Evolutionary conservation across 1,140 invertebrate genomes (phyloP), one percentile per base, ranked within the genome.

Genomic region (Pachypeltis micranthus): DNA sequence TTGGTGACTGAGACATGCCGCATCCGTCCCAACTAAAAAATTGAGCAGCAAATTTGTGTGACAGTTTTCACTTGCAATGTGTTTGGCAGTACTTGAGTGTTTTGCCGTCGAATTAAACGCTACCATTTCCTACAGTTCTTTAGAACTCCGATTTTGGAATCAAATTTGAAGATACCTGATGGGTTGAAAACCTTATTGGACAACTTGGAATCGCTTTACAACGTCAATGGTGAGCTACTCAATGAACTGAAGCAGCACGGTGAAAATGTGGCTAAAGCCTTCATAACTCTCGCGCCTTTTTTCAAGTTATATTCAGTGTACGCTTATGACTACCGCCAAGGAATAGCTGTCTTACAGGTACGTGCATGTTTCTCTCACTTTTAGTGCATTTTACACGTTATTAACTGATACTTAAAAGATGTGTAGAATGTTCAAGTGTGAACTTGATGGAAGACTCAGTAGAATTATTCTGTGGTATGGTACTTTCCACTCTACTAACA

Each of bases 261-360:
- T 57, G 74, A 81, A 54, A 81, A 85, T 73, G 77, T 88, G 44
- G 81, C 82, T 0, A 70, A 75, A 64, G 83, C 85, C 4, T 88
- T 90, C 70, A 74, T 79, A 0, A 83, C 83, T 68, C 75, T 89
- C 47, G 86, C 83, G 19, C 86, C 86, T 10, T 89, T 86, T 73
- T 83, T 90, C 24, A 90, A 89, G 72, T 72, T 88, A 16, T 90
- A 90, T 69, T 86, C 86, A 2, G 81, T 83, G 1, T 89, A 88
- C 74, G 86, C 86, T 1, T 86, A 85, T 60, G 85, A 86, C 69
- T 88, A 87, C 72, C 82, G 82, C 66, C 78, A 79, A 63, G 79
- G 65, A 26, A 59, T 70, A 34, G 29, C 31, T 58, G 62, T 63
- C 57, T 63, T 72, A 26, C 61, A 70, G 70, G 71, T 70, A 67